Evolutionary conservation across 2,888 invertebrate genomes (phyloP), one percentile per base, ranked within the genome.

Genomic region (Dryocosmus kuriphilus): DNA sequence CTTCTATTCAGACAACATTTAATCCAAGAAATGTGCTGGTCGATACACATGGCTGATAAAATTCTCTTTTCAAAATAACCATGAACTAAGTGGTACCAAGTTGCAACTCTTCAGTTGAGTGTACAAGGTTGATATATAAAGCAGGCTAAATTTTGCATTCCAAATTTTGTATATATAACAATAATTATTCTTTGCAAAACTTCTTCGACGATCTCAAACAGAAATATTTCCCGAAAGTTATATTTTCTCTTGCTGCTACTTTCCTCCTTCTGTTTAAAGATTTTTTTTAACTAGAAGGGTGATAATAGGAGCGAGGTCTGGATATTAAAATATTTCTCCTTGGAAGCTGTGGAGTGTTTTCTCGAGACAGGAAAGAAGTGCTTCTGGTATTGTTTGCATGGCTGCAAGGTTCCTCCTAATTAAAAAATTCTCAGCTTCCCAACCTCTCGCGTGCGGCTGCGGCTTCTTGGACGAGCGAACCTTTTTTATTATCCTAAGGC

Each of bases 351-450:
- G 61, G 79, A 84, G 83, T 82, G 79, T 80, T 82, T 84, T 75
- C 75, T 76, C 76, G 77, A 77, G 80, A 79, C 71, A 73, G 76
- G 83, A 79, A 86, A 85, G 85, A 84, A 80, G 80, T 83, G 80
- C 81, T 84, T 84, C 82, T 80, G 67, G 82, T 78, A 87, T 88
- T 88, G 87, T 88, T 88, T 82, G 86, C 83, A 80, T 80, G 83
- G 80, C 79, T 83, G 82, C 76, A 80, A 81, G 86, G 88, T 88
- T 89, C 86, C 85, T 88, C 85, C 89, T 90, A 90, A 90, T 90
- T 90, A 89, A 88, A 87, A 90, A 90, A 90, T 89, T 89, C 89
- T 86, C 86, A 84, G 87, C 79, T 81, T 73, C 83, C 79, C 81
- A 78, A 74, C 75, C 81, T 82, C 78, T 82, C 84, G 83, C 84